Base-by-base conservation (phyloP, 1,140 invertebrate genomes). In the Drosophila bipectinata region DNA sequence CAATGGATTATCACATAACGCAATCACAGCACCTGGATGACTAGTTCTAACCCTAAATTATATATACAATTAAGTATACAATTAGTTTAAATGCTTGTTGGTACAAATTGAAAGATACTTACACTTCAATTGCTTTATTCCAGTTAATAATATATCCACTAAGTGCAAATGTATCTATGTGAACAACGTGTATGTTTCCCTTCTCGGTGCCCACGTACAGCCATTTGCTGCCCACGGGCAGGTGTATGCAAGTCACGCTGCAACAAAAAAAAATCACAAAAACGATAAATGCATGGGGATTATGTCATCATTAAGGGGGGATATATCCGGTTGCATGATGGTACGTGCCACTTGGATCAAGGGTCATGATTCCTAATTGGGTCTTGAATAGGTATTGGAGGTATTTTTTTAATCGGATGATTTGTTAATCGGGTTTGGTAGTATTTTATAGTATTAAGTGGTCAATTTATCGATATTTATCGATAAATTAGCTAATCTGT, bases 61-160 rank as follows among this genome's bases (percentile, higher is more conserved):
- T 0, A 44, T 18, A 18, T 18, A 18, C 18, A 18, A 18, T 18
- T 18, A 18, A 15, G 18, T 18, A 18, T 21, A 21, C 14, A 45
- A 24, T 10, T 47, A 10, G 3, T 14, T 24, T 3, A 12, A 8
- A 12, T 4, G 2, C 8, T 9, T 4, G 1, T 10, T 12, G 14
- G 18, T 12, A 4, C 1, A 6, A 18, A n/a, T 14, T 28, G 10
- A 8, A 37, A 8, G 9, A 14, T 93, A 97, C 98, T 98, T 94
- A 99, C 98, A 99, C 94, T 96, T 99, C 99, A 92, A 99, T 99
- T 80, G 98, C 98, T 94, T 99, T 99, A 94, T 99, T 99, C 99
- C 99, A 99, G 94, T 99, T 99, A 93, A 99, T 99, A 92, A 99
- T 95, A 94, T 99, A 99, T 74, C 98, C 98, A 89, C 98, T 99